Base-by-base conservation (phyloP, 2,113 vertebrate genomes). In the Ceuthmochares aereus region DNA sequence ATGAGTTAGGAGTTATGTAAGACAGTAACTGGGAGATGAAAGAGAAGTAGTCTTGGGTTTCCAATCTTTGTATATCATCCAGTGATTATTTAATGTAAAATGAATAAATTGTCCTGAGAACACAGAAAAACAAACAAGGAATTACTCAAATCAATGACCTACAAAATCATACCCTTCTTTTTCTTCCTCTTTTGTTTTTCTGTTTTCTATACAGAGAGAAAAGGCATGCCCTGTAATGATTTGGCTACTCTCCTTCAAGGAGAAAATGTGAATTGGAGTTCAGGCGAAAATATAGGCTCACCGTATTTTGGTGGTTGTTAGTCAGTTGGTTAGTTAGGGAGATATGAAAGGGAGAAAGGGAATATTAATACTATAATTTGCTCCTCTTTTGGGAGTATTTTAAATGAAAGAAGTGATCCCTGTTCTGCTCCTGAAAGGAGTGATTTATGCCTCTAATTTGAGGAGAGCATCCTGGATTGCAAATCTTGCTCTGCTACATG, bases 371-470 rank as follows among this genome's bases (percentile, higher is more conserved):
- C 9, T 68, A 2, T 56, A 12, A 72, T 87, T 52, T 80, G 18
- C 54, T 69, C 25, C 40, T 88, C 42, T 49, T 88, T 27, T 66
- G 66, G 29, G 43, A 87, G 21, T 77, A 66, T 90, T 94, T 90
- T 83, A 62, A 83, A 66, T 60, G 4, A 84, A 87, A 66, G 27
- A 91, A 8, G 4, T 16, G 7, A 56, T 84, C 9, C 8, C 58
- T 83, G 4, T 84, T 83, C 45, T 73, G 25, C 19, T 92, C 27
- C 51, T 58, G 59, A 92, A 72, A 92, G 58, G 14, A 56, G 10
- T 77, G 14, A 84, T 66, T 80, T 86, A 60, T 73, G 20, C 40
- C n/a, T 90, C 51, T 90, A 80, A 86, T 94, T 73, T 95, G 55
- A 69, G 10, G 36, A 68, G 29, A 69, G 32, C 32, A 37, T 68